These are phyloP conservation scores for Vulpes lagopus DNA, from an alignment of 2,113 vertebrate species.

Conservation along the genomic window DNA sequence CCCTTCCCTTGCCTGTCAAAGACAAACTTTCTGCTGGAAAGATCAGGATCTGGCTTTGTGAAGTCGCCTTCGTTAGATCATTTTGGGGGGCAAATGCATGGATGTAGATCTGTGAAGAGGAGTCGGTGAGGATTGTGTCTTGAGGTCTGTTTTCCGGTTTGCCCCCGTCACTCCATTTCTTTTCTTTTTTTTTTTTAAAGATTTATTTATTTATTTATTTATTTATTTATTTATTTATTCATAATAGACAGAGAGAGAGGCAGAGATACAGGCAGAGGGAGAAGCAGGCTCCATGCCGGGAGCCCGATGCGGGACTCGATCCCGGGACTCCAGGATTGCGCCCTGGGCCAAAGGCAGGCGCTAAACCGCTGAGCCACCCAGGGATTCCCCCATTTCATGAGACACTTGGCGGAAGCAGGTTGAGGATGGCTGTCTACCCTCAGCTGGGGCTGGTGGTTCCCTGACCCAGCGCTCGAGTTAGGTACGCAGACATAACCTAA, in stretches of 20 bases:
- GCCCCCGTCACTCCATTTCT: fast-evolving
- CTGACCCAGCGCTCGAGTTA: conserved; percentile 53
- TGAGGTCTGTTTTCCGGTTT: not conserved
- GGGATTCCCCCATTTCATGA: not conserved
- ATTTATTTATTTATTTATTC: too few relatives aligned
- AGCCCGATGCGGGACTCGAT: too few relatives aligned
- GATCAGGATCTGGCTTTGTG: not conserved
- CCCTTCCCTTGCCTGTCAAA: not conserved
- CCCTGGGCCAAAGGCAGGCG: too few relatives aligned
- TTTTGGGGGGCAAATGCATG: not conserved
- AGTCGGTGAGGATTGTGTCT: fast-evolving
- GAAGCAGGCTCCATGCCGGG: too few relatives aligned
- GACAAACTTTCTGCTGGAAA: not conserved
- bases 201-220: too few relatives aligned
- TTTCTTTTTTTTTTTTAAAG: too few relatives aligned
- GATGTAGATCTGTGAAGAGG: not conserved
- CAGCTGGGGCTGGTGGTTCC: conserved; percentile 40
- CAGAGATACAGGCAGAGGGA: too few relatives aligned
- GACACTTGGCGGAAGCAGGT: not conserved
- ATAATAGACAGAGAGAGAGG: too few relatives aligned
- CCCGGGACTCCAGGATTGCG: too few relatives aligned
- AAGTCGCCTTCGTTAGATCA: not conserved
- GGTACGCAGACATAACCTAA: conserved; percentile 43
- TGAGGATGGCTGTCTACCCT: conserved; percentile 66
- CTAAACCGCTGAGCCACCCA: too few relatives aligned